Conservation (phyloP, 2,113 vertebrate genomes). For the Brachyistius frenatus region DNA sequence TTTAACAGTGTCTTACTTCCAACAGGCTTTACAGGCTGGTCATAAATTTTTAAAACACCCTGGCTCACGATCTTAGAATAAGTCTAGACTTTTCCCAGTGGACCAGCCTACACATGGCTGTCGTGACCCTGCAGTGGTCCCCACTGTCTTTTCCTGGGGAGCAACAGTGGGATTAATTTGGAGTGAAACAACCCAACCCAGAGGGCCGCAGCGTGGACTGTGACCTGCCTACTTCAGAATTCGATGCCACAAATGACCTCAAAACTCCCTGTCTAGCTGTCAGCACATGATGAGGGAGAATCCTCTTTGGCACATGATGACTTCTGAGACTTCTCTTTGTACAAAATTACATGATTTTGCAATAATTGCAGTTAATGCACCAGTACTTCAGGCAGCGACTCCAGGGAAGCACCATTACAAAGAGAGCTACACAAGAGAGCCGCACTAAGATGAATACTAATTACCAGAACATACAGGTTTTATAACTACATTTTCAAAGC, state of each 20-base stretch:
- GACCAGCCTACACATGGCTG: not conserved
- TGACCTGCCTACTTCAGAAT: not conserved
- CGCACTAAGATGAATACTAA: conserved; percentile 32
- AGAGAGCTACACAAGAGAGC: not conserved
- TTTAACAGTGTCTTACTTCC: not conserved
- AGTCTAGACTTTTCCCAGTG: not conserved
- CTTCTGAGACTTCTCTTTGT: conserved; percentile 13
- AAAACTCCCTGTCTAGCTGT: not conserved
- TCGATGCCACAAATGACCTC: not conserved
- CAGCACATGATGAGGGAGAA: not conserved
- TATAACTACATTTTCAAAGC: conserved; percentile 19
- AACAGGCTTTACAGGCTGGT: not conserved
- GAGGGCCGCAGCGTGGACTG: not conserved
- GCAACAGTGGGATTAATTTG: not conserved
- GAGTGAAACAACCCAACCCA: not conserved
- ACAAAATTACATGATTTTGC: not conserved
- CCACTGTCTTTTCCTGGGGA: not conserved
- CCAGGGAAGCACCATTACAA: conserved; percentile 14
- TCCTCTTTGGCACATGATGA: not conserved
- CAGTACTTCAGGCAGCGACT: not conserved
- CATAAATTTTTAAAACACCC: not conserved
- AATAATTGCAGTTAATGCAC: conserved; percentile 18
- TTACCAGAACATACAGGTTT: conserved; percentile 17
- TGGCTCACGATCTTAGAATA: not conserved
- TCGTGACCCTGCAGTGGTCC: not conserved